Conservation (phyloP, 2,888 invertebrate genomes). For the Arrhopalites spinosus region DNA sequence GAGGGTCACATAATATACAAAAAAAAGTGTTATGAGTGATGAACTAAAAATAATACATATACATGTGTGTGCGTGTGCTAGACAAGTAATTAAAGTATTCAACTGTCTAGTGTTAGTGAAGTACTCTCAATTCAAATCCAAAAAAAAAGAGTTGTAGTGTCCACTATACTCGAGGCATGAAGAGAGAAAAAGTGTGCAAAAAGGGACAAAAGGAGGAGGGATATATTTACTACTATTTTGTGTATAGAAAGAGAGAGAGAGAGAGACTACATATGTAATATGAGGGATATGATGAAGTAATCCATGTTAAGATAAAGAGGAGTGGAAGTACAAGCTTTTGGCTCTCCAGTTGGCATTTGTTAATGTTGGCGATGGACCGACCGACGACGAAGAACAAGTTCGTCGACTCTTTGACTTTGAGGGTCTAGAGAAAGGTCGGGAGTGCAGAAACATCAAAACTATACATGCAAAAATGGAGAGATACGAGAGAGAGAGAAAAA, state of each 20-base stretch:
- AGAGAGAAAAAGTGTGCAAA: not conserved
- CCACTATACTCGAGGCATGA: not conserved
- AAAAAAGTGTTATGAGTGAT: too few species aligned
- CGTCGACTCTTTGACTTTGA: constrained; percentile 57
- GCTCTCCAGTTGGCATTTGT: constrained; percentile 32
- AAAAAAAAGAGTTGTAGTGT: too few species aligned
- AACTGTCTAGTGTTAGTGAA: too few species aligned
- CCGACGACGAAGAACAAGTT: constrained; percentile 51
- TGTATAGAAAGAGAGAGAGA: too few species aligned
- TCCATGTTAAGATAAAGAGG: constrained; percentile 29
- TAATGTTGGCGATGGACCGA: constrained; percentile 40
- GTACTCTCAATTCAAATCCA: not conserved
- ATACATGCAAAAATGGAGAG: not conserved
- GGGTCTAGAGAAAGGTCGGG: constrained; percentile 55
- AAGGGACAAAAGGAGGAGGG: too few species aligned
- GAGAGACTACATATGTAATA: too few species aligned
- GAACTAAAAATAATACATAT: too few species aligned
- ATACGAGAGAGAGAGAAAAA: too few species aligned
- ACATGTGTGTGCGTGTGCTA: too few species aligned
- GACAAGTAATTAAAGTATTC: too few species aligned
- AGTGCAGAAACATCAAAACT: constrained; percentile 53
- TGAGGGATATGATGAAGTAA: constrained; percentile 27
- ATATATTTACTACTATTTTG: too few species aligned
- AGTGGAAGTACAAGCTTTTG: constrained; percentile 24
- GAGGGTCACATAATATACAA: too few species aligned